Conservation (phyloP, 2,113 vertebrate genomes). For the Strix aluco region DNA sequence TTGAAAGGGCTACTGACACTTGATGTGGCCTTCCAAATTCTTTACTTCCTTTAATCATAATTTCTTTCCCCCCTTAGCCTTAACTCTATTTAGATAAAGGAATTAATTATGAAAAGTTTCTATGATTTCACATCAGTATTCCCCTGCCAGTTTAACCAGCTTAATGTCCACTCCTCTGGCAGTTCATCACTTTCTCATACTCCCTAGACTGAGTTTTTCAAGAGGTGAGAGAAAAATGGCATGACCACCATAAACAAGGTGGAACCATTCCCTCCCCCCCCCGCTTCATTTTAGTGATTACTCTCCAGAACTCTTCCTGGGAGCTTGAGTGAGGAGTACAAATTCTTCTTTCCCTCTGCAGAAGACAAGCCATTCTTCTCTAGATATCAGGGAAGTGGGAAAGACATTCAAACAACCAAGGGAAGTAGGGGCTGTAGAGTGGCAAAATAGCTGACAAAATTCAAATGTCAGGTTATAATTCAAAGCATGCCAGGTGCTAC, state of each 20-base stretch:
- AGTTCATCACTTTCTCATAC: background rate
- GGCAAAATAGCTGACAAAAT: background rate
- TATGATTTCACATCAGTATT: background rate
- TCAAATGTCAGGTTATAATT: background rate
- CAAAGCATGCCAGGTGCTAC: background rate
- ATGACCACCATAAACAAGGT: background rate
- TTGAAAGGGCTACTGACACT: background rate
- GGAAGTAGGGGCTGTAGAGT: background rate
- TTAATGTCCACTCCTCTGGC: background rate
- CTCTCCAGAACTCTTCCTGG: background rate
- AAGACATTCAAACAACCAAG: background rate
- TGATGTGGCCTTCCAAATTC: background rate
- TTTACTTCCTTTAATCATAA: background rate
- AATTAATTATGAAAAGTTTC: background rate
- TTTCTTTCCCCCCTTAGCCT: background rate
- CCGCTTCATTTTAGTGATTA: background rate
- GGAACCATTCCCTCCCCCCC: rapidly evolving
- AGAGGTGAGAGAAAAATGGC: background rate
- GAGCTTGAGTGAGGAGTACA: background rate
- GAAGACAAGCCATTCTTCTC: background rate
- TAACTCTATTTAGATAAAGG: background rate
- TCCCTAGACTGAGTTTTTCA: background rate
- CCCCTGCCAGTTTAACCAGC: background rate
- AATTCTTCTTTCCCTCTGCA: background rate
- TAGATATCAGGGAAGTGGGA: background rate